Evolutionary conservation across 1,140 invertebrate genomes (phyloP).

Genomic region (Temnothorax longispinosus): DNA sequence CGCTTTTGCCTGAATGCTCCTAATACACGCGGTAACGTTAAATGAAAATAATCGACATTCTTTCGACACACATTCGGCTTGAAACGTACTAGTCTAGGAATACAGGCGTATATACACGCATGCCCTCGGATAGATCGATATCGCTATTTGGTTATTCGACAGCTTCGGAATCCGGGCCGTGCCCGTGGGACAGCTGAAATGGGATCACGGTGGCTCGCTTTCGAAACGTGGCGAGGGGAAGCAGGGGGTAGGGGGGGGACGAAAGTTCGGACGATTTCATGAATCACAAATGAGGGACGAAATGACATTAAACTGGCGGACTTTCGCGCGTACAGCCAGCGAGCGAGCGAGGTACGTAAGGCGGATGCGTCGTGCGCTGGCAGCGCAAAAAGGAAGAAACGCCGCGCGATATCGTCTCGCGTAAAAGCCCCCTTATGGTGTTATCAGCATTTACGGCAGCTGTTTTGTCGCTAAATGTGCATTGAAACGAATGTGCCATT

Average conservation of each 20-base stretch:
- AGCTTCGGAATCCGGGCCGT: conserved; percentile 65
- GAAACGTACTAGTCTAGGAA: not conserved
- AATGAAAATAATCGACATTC: conserved; percentile 33
- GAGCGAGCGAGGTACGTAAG: conserved; percentile 63
- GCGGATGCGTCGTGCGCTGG: conserved; percentile 54
- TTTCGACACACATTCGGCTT: not conserved
- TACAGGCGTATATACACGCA: conserved; percentile 27
- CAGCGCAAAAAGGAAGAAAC: conserved; percentile 23
- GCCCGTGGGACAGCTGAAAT: conserved; percentile 71
- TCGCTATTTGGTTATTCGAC: conserved; percentile 69
- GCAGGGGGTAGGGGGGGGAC: not conserved
- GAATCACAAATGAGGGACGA: conserved; percentile 78
- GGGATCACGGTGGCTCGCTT: conserved; percentile 75
- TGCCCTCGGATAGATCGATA: conserved; percentile 65
- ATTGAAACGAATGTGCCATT: conserved; percentile 65
- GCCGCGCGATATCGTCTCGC: conserved; percentile 32
- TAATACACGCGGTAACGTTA: not conserved
- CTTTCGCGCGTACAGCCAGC: conserved; percentile 71
- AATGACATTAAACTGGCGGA: conserved; percentile 76
- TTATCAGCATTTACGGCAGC: conserved; percentile 64
- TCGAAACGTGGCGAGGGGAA: conserved; percentile 20
- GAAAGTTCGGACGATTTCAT: conserved; percentile 76
- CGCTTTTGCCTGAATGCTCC: not conserved
- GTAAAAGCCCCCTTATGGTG: conserved; percentile 24
- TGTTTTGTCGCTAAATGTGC: conserved; percentile 52